Percentiles rank a stretch among this genome's conserved stretches.
Evolutionary conservation across 2,113 vertebrate genomes (phyloP).

Genomic region (Lasiurus cinereus): DNA sequence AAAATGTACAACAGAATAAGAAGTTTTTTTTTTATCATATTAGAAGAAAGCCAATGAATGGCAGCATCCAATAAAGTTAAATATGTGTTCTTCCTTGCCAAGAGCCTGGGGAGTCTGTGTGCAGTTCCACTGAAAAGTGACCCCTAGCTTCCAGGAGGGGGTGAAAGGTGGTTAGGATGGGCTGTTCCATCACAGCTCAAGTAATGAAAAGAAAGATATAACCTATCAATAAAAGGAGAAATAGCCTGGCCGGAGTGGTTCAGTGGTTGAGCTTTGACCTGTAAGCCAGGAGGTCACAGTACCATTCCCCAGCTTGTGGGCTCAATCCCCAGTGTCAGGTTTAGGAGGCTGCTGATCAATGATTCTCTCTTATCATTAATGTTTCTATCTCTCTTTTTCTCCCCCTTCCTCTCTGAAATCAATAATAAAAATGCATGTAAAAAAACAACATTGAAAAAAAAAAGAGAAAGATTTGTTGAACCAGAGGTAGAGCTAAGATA

Average conservation of each 20-base stretch:
- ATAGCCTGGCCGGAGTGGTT: too few species aligned
- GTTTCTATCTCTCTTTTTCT: too few species aligned
- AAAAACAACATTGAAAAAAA: too few species aligned
- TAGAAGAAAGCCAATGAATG: neutral
- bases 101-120: neutral
- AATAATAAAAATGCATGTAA: too few species aligned
- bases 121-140: neutral
- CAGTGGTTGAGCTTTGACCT: too few species aligned
- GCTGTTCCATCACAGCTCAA: neutral
- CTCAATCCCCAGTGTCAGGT: too few species aligned
- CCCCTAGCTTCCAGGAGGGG: neutral
- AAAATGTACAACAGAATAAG: neutral
- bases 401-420: too few species aligned
- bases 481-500: neutral
- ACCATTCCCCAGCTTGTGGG: too few species aligned
- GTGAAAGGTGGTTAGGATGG: rapidly evolving
- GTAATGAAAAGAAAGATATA: neutral
- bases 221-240: neutral
- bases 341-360: too few species aligned
- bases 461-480: neutral
- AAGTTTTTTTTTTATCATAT: neutral
- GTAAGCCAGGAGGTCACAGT: too few species aligned
- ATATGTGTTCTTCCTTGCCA: rapidly evolving
- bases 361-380: too few species aligned
- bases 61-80: neutral